A percentile compares a stretch with the other conserved stretches of the same genome.
These are phyloP conservation scores for Holothuria leucospilota DNA, from an alignment of 53 echinoderm and acorn worm species.

Conservation along the genomic window DNA sequence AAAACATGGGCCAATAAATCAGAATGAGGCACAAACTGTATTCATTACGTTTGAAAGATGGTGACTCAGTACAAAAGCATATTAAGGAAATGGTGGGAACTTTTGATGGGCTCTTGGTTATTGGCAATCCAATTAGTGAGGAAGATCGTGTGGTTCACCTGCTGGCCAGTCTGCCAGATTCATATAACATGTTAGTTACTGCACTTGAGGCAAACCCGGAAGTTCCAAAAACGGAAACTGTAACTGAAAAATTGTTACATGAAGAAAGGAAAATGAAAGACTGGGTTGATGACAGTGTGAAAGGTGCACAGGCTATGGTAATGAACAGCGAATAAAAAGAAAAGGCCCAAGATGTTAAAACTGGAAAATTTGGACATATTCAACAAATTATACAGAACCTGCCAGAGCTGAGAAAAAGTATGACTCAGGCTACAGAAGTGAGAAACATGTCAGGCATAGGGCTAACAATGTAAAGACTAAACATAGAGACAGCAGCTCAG, in stretches of 20 bases:
- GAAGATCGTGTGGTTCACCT: no score
- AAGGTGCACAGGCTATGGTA: background rate
- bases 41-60: background rate
- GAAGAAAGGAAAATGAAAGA: background rate
- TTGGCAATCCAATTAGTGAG: no score
- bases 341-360: no score
- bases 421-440: background rate
- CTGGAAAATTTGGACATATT: constrained; percentile 15
- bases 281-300: constrained; percentile 1
- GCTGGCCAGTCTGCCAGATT: no score
- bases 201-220: background rate
- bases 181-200: no score
- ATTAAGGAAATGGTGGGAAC: constrained; percentile 5
- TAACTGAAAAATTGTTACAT: background rate
- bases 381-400: constrained; percentile 19
- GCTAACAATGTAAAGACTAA: constrained; percentile 17
- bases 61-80: constrained; percentile 15
- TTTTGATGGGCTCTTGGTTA: background rate
- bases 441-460: constrained; percentile 3
- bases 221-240: background rate
- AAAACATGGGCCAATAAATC: constrained; percentile 19
- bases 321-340: constrained; percentile 22
- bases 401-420: no score
- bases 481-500: constrained; percentile 14
- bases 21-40: background rate